A percentile compares a stretch with the other conserved stretches of the same genome.
These are phyloP conservation scores for Sebastes goodei DNA, from an alignment of 2,797 vertebrate species.

Conservation along the genomic window DNA sequence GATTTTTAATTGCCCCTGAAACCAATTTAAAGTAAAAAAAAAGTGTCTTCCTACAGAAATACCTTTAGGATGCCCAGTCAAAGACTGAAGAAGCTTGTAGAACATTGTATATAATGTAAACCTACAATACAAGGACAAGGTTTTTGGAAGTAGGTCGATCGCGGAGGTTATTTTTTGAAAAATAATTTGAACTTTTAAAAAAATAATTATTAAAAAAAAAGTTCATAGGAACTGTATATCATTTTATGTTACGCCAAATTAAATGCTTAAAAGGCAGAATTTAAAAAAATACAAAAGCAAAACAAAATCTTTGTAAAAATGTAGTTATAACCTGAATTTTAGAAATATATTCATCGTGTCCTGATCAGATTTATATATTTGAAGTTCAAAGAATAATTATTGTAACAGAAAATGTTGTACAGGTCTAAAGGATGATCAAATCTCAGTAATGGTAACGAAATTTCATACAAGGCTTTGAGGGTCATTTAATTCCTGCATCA, in stretches of 20 bases:
- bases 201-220: neutral
- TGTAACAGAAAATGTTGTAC: no score
- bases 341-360: no score
- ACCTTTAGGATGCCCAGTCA: no score
- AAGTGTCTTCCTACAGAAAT: neutral
- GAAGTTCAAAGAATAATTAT: neutral
- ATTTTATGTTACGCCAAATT: neutral
- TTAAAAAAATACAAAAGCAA: neutral
- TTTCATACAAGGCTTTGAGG: neutral
- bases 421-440: neutral
- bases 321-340: no score
- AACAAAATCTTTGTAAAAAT: no score
- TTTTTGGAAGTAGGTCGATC: neutral
- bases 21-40: neutral
- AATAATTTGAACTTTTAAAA: neutral
- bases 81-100: no score
- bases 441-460: neutral
- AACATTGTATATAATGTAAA: no score
- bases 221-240: no score
- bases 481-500: no score
- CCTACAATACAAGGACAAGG: neutral
- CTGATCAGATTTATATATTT: neutral
- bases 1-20: neutral
- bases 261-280: neutral
- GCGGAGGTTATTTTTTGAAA: accelerated